phyloP scores from a whole-genome alignment of 2,888 invertebrate genomes.

The Endomychus coccineus region DNA sequence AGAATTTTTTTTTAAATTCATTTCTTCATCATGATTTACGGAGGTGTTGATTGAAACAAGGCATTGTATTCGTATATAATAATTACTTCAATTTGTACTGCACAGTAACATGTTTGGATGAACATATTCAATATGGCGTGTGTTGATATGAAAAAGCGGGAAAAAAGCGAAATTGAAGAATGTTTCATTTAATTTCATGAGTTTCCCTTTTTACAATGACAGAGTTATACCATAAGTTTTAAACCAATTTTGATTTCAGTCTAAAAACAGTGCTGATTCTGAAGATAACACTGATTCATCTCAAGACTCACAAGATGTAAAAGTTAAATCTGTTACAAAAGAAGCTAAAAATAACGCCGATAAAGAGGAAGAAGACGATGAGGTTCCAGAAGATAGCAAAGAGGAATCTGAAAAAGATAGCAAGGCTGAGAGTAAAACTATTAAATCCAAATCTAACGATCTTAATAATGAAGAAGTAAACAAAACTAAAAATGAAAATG shows the following conservation, averaged over 20 bases:
- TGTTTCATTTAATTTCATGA: no score
- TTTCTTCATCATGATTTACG: conserved; percentile 5
- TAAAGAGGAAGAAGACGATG: conserved; percentile 21
- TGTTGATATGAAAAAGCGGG: conserved; percentile 44
- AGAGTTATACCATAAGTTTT: no score
- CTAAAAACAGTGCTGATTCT: conserved; percentile 9
- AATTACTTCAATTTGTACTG: no score
- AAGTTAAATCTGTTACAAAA: conserved; percentile 21
- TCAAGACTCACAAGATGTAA: conserved; percentile 31
- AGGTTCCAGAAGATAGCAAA: conserved; percentile 17
- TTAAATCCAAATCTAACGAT: conserved; percentile 23
- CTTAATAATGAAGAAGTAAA: conserved; percentile 23
- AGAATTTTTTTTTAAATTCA: conserved; percentile 18
- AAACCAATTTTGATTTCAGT: conserved; percentile 6
- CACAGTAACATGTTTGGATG: conserved; percentile 36
- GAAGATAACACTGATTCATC: conserved; percentile 33
- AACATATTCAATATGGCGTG: conserved; percentile 41
- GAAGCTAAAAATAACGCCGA: conserved; percentile 19
- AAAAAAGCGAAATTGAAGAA: no score
- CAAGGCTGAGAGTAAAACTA: conserved; percentile 7
- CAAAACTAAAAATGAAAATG: conserved; percentile 17
- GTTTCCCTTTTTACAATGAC: no score
- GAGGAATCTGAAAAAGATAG: conserved; percentile 22
- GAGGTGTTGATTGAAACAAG: no score
- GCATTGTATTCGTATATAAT: no score